phyloP scores from a whole-genome alignment of 1,140 invertebrate genomes.

The Saxidomus purpurata region DNA sequence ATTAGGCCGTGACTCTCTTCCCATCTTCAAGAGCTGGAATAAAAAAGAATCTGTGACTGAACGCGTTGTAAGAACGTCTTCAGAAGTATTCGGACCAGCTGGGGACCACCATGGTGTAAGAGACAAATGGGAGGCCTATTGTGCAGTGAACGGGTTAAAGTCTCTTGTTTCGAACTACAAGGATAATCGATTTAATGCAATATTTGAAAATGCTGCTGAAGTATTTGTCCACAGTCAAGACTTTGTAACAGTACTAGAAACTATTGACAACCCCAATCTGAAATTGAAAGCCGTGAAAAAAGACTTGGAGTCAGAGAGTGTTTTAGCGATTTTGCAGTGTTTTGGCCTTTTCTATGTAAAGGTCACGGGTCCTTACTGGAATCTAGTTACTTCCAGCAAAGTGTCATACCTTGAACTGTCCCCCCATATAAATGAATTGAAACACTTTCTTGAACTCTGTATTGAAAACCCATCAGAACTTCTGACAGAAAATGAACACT shows the following conservation, averaged over 20 bases:
- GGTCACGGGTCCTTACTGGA: slow-evolving; percentile 60
- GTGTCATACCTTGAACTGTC: too few species aligned
- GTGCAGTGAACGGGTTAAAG: slow-evolving; percentile 13
- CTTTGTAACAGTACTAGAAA: slow-evolving; percentile 20
- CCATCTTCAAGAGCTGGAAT: slow-evolving; percentile 29
- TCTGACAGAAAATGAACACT: too few species aligned
- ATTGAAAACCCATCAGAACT: too few species aligned
- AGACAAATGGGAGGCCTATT: slow-evolving; percentile 52
- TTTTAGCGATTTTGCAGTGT: slow-evolving; percentile 31
- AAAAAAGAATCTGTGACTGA: slow-evolving; percentile 27
- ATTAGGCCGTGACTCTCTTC: too few species aligned
- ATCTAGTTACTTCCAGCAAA: too few species aligned
- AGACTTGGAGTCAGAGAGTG: slow-evolving; percentile 13
- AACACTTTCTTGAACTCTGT: too few species aligned
- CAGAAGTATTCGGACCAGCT: slow-evolving; percentile 37
- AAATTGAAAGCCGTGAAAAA: slow-evolving; percentile 25
- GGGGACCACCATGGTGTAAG: slow-evolving; percentile 46
- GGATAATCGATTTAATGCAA: slow-evolving; percentile 41
- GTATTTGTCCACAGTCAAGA: slow-evolving; percentile 24
- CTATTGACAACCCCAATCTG: slow-evolving; percentile 10
- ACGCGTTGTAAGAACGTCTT: background rate
- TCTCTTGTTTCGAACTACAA: slow-evolving; percentile 46
- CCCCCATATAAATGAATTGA: too few species aligned
- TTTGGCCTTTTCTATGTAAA: slow-evolving; percentile 62
- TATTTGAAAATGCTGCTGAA: slow-evolving; percentile 44